Evolutionary conservation across 2,113 vertebrate genomes (phyloP), one percentile per base, ranked within the genome.

Genomic region (Hirundichthys speculiger): DNA sequence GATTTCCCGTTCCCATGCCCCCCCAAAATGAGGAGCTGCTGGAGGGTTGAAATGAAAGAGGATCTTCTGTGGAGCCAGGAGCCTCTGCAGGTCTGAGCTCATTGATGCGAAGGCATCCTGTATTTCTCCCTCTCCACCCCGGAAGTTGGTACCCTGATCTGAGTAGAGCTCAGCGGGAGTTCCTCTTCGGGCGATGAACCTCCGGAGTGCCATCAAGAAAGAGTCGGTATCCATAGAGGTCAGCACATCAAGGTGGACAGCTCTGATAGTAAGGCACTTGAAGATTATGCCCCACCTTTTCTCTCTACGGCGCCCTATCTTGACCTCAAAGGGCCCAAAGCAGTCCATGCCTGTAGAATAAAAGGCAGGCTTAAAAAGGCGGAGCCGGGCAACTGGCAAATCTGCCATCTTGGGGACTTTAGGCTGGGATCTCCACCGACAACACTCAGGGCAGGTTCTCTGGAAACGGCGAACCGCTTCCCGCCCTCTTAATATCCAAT

Each of bases 101-200:
- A 12, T 4, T 10, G 2, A 4, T 0, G 2, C 14, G 11, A 15
- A 34, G 4, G 49, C 8, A 0, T 61, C 49, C 0, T 1, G 30
- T 3, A 71, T 9, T 12, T 73, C 62, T 6, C 1, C n/a, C 6
- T 57, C 46, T 0, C 18, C 21, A 1, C 46, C 45, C 1, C 2
- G 13, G n/a, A 73, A 51, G 13, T 64, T 64, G 0, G 60, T 70
- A 0, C 66, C 66, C 2, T 51, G 48, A 19, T 77, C 48, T 0
- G 53, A 66, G 0, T 49, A 20, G 0, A 38, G 5, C 3, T 59
- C 56, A n/a, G n/a, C n/a, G n/a, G n/a, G n/a, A n/a, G n/a, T n/a
- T n/a, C n/a, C n/a, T n/a, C n/a, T n/a, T n/a, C 13, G 16, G 2
- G 7, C 22, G 41, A 1, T 13, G 16, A n/a, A 61, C 38, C 48